A percentile compares a stretch with the other conserved stretches of the same genome.
Conservation (phyloP, 1,140 invertebrate species). For the Mactra quadrangularis region DNA sequence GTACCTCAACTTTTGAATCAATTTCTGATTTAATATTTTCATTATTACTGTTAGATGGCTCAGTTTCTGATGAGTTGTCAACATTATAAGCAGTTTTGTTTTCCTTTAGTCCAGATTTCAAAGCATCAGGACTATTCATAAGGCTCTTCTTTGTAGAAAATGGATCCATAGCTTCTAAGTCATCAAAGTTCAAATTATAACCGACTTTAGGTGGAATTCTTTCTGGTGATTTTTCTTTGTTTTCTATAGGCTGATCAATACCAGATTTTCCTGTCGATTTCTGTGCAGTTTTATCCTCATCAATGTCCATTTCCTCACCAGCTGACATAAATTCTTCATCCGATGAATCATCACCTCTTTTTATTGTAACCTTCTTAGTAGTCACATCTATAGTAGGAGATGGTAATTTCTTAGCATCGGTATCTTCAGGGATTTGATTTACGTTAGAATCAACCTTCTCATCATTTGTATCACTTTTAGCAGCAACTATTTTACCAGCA, state of each 20-base stretch:
- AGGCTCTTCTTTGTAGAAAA: constrained; percentile 48
- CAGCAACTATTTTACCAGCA: neutral
- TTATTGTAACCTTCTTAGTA: neutral
- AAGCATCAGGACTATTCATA: constrained; percentile 49
- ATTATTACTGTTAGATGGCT: neutral
- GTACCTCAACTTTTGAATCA: neutral
- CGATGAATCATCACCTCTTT: constrained; percentile 3
- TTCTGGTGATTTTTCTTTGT: constrained; percentile 23
- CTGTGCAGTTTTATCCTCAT: constrained; percentile 11
- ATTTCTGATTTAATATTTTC: neutral
- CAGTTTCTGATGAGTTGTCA: neutral
- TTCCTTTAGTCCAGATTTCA: neutral
- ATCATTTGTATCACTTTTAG: neutral
- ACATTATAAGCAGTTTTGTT: neutral
- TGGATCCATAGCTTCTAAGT: constrained; percentile 43
- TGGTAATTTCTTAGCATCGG: neutral
- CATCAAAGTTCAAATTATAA: constrained; percentile 57
- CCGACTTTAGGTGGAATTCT: constrained; percentile 44
- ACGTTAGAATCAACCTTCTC: neutral
- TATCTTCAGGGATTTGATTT: neutral
- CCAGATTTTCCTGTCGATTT: neutral
- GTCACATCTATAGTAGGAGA: neutral
- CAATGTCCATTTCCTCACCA: constrained; percentile 51
- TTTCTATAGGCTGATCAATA: neutral
- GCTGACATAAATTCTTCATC: constrained; percentile 59